These are phyloP conservation scores for Xenentodon cancila DNA, from an alignment of 2,797 vertebrate species.

Conservation along the genomic window DNA sequence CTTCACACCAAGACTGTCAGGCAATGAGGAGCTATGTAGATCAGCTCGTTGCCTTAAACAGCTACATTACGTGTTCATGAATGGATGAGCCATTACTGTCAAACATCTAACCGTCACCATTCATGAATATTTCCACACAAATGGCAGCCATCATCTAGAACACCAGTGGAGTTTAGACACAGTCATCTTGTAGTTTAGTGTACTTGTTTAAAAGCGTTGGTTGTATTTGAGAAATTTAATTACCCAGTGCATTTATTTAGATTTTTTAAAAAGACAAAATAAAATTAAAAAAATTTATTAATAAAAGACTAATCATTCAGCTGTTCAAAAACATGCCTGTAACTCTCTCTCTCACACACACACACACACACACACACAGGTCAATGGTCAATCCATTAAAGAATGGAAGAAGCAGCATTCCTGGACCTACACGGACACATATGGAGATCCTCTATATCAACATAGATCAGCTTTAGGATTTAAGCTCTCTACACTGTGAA, in stretches of 20 bases:
- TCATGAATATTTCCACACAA: slow-evolving; percentile 3
- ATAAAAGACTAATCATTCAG: not conserved
- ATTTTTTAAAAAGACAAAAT: no score
- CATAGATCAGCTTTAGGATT: slow-evolving; percentile 43
- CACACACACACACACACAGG: not conserved
- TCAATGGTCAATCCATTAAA: slow-evolving; percentile 3
- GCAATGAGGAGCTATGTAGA: not conserved
- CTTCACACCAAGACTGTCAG: not conserved
- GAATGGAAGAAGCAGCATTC: slow-evolving; percentile 6
- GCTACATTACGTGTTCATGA: not conserved
- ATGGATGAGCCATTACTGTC: slow-evolving; percentile 23
- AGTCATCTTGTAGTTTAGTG: not conserved
- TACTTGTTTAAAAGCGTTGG: not conserved
- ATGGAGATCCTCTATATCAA: not conserved
- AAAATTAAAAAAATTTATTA: no score
- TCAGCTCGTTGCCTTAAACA: not conserved
- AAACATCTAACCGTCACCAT: not conserved
- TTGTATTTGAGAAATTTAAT: no score
- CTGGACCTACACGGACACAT: slow-evolving; percentile 26
- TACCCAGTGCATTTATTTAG: no score
- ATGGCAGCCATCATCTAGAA: not conserved
- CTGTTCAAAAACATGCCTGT: not conserved
- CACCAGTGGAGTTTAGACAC: not conserved
- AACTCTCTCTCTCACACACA: not conserved
- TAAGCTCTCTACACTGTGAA: slow-evolving; percentile 34